Conservation (phyloP, 2,888 invertebrate genomes). For the Synanthedon vespiformis region DNA sequence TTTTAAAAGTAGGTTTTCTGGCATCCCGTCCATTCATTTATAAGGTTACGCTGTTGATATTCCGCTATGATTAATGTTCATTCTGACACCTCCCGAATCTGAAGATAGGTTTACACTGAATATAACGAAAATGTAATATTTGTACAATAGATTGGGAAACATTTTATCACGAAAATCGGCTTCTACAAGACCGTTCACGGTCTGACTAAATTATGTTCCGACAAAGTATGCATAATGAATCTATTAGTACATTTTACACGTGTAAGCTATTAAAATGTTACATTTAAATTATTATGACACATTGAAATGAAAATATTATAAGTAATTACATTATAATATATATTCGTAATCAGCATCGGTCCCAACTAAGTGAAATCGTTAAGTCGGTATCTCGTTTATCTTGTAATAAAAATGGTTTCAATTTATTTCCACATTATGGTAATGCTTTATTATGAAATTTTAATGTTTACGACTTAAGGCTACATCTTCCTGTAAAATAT, state of each 20-base stretch:
- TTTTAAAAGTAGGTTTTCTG: not conserved
- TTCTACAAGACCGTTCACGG: no score
- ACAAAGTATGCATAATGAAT: no score
- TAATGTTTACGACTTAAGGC: not conserved
- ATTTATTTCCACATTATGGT: constrained; percentile 9
- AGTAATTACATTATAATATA: not conserved
- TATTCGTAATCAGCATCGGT: not conserved
- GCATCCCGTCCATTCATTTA: not conserved
- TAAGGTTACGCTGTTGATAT: not conserved
- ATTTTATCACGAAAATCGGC: no score
- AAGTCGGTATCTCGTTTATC: not conserved
- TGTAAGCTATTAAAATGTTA: not conserved
- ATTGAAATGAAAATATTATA: not conserved
- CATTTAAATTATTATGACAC: not conserved
- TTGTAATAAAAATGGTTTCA: not conserved
- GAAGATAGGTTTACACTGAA: constrained; percentile 16
- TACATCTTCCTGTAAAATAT: no score
- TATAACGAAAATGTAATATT: not conserved
- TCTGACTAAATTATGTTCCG: no score
- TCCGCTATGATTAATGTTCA: constrained; percentile 19
- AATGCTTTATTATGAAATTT: constrained; percentile 8
- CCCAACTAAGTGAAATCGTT: not conserved
- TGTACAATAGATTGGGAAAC: no score
- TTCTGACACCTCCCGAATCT: constrained; percentile 17
- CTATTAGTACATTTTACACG: no score